Conservation (phyloP, 2,888 invertebrate genomes). For the Serrognathus titanus region DNA sequence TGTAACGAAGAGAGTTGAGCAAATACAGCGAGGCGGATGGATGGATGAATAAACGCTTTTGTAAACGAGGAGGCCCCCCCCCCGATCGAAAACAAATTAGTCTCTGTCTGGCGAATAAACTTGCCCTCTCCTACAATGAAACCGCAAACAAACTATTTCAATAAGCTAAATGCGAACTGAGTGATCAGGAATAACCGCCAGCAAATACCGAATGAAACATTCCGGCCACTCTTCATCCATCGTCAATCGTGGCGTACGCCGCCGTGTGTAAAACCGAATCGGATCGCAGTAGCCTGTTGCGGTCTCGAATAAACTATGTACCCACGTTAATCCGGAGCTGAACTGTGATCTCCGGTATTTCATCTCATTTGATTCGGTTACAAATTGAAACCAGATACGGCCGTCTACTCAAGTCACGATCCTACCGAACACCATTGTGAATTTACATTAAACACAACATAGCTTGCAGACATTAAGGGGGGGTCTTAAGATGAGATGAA, state of each 20-base stretch:
- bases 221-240: slow-evolving; percentile 24
- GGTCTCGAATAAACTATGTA: slow-evolving; percentile 33
- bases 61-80: not conserved
- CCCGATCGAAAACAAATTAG: not conserved
- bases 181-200: slow-evolving; percentile 25
- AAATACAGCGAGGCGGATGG: too few species aligned
- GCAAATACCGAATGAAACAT: slow-evolving; percentile 30
- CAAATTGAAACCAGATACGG: slow-evolving; percentile 22
- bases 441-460: too few species aligned
- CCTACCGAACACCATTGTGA: too few species aligned
- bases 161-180: slow-evolving; percentile 26
- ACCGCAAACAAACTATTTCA: slow-evolving; percentile 33
- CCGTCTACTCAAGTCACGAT: not conserved
- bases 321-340: slow-evolving; percentile 27
- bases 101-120: not conserved
- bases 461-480: too few species aligned
- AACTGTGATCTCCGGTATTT: slow-evolving; percentile 28
- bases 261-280: slow-evolving; percentile 36
- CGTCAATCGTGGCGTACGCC: slow-evolving; percentile 29
- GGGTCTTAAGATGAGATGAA: too few species aligned
- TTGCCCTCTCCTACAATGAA: slow-evolving; percentile 4
- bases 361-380: slow-evolving; percentile 22
- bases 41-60: too few species aligned
- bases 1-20: too few species aligned
- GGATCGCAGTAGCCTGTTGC: slow-evolving; percentile 32